Percentiles rank a stretch among this genome's conserved stretches.
Conservation (phyloP, 2,888 invertebrate species). For the Dryobota labecula region DNA sequence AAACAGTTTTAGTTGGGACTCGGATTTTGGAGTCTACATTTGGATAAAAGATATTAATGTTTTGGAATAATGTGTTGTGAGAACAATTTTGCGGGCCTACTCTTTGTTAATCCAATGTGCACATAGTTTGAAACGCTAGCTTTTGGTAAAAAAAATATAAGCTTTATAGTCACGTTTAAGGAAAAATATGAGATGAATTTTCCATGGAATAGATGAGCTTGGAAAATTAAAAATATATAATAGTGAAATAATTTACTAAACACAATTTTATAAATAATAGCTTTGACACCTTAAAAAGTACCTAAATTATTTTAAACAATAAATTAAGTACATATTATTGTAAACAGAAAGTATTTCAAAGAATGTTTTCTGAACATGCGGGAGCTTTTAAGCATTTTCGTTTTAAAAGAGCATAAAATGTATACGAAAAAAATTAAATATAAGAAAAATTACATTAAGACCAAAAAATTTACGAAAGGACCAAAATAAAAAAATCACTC, state of each 20-base stretch:
- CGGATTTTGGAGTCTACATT: not conserved
- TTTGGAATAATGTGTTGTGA: not conserved
- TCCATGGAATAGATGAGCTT: rapidly evolving
- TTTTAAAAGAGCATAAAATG: not conserved
- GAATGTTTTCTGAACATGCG: not conserved
- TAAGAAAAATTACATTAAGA: constrained; percentile 14
- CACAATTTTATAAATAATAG: too few species aligned
- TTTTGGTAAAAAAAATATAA: not conserved
- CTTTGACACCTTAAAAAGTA: not conserved
- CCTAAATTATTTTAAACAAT: not conserved
- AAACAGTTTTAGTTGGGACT: not conserved
- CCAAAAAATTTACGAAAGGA: constrained; percentile 1
- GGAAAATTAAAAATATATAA: not conserved
- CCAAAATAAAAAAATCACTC: constrained; percentile 70
- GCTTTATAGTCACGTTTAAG: not conserved
- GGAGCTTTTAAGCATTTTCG: not conserved
- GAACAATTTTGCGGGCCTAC: too few species aligned
- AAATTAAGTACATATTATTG: not conserved
- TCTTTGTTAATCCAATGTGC: not conserved
- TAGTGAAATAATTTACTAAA: not conserved
- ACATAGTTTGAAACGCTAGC: not conserved
- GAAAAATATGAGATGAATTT: not conserved
- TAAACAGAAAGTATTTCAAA: not conserved
- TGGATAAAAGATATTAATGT: not conserved
- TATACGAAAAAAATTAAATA: not conserved